Evolutionary conservation across 2,797 vertebrate species (phyloP).

Genomic region (Sebastiscus albofasciatus): DNA sequence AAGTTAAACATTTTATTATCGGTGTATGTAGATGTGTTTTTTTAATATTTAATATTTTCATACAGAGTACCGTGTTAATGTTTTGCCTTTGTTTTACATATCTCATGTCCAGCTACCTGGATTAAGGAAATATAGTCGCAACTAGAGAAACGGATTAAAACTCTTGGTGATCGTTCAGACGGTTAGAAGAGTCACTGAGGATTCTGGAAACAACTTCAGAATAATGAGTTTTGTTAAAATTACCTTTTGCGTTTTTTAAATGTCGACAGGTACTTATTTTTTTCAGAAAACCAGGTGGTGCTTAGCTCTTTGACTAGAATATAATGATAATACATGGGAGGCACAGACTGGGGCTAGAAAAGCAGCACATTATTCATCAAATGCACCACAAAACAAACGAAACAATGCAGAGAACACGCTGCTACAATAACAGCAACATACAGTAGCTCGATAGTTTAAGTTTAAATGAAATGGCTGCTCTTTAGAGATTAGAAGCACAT

Average conservation of each 20-base stretch:
- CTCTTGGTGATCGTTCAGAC: not conserved
- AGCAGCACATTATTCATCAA: conserved; percentile 43
- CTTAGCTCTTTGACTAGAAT: not conserved
- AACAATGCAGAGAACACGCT: conserved; percentile 11
- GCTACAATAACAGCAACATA: conserved; percentile 28
- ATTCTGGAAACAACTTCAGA: not conserved
- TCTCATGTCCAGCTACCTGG: not conserved
- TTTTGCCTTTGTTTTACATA: not conserved
- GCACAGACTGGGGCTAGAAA: not conserved
- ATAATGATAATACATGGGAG: not conserved
- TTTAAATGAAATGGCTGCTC: conserved; percentile 39
- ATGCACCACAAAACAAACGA: conserved; percentile 33
- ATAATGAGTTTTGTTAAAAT: not conserved
- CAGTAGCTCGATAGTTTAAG: conserved; percentile 14
- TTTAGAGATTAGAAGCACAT: conserved; percentile 60
- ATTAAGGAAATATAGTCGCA: not conserved
- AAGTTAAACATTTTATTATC: not conserved
- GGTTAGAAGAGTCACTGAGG: not conserved
- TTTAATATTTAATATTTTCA: not conserved
- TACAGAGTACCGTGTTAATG: not conserved
- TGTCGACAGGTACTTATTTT: not conserved
- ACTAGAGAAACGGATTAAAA: not conserved
- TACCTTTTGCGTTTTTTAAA: not conserved
- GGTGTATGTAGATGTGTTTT: not conserved
- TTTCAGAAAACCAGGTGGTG: not conserved